Percentiles rank a stretch among this genome's conserved stretches.
Evolutionary conservation across 2,888 invertebrate genomes (phyloP).

Genomic region (Trissolcus brochymenae): DNA sequence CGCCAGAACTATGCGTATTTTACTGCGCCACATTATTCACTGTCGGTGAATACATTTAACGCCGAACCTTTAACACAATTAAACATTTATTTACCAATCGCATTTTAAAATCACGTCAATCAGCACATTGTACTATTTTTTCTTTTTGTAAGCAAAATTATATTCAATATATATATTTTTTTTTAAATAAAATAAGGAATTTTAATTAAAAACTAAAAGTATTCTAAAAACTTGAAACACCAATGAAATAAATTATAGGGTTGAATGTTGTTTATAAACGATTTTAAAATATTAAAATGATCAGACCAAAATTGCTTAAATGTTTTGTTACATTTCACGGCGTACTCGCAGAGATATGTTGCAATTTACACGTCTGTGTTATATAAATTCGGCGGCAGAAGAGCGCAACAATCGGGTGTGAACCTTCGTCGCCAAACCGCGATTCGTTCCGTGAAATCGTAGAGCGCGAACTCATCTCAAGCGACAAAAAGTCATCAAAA

Average conservation of each 20-base stretch:
- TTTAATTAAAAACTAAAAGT: no score
- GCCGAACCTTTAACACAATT: background rate
- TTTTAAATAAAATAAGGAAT: no score
- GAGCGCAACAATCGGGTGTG: constrained; percentile 32
- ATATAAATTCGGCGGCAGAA: constrained; percentile 29
- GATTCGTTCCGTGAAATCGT: constrained; percentile 48
- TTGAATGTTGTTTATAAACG: background rate
- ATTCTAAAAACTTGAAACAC: no score
- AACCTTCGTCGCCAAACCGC: constrained; percentile 46
- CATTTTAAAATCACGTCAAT: no score
- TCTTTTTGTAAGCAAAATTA: no score
- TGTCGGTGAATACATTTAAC: constrained; percentile 2
- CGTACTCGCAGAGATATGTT: constrained; percentile 21
- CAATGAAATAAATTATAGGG: constrained; percentile 31
- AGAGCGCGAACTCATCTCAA: constrained; percentile 21
- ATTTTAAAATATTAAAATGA: no score
- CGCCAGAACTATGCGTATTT: background rate
- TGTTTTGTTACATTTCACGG: constrained; percentile 35
- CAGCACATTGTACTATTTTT: no score
- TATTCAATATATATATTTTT: no score
- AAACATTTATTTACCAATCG: background rate
- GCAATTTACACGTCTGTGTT: constrained; percentile 16
- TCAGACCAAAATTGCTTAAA: constrained; percentile 10
- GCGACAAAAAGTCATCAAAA: constrained; percentile 34
- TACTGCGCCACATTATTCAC: background rate